Evolutionary conservation across 2,797 vertebrate species (phyloP).

Genomic region (Meriones psammophilus): DNA sequence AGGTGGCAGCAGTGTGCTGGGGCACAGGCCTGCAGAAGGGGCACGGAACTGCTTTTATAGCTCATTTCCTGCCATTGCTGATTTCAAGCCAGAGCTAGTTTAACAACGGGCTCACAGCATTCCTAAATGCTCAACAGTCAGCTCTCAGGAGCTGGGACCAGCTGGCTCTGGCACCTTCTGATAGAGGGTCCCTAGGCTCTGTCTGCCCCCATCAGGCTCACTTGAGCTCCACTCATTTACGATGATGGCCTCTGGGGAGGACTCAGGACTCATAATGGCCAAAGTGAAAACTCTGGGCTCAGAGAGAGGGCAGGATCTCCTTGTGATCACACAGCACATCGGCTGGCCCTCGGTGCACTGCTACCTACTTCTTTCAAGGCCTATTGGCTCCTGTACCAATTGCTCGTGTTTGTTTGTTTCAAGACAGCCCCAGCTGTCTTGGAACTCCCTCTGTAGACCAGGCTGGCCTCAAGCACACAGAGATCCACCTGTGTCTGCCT

Average conservation of each 20-base stretch:
- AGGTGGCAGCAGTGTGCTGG: background rate
- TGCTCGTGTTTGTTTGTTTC: background rate
- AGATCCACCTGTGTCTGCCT: background rate
- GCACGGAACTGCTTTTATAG: background rate
- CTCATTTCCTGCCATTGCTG: background rate
- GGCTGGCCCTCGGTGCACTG: background rate
- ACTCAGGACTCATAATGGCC: background rate
- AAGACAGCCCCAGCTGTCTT: background rate
- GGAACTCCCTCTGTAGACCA: background rate
- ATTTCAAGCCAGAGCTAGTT: background rate
- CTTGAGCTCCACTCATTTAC: background rate
- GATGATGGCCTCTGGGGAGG: background rate
- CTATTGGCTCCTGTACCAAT: background rate
- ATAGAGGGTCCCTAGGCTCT: background rate
- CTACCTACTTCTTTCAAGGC: background rate
- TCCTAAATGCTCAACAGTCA: background rate
- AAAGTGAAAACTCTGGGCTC: background rate
- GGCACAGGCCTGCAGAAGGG: background rate
- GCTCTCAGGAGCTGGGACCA: background rate
- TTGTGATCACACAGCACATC: background rate
- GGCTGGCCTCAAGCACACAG: background rate
- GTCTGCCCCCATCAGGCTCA: background rate
- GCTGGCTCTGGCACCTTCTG: background rate
- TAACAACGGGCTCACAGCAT: background rate
- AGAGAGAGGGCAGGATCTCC: background rate